Evolutionary conservation across 2,888 invertebrate genomes (phyloP), one percentile per base, ranked within the genome.

Genomic region (Plusia festucae): DNA sequence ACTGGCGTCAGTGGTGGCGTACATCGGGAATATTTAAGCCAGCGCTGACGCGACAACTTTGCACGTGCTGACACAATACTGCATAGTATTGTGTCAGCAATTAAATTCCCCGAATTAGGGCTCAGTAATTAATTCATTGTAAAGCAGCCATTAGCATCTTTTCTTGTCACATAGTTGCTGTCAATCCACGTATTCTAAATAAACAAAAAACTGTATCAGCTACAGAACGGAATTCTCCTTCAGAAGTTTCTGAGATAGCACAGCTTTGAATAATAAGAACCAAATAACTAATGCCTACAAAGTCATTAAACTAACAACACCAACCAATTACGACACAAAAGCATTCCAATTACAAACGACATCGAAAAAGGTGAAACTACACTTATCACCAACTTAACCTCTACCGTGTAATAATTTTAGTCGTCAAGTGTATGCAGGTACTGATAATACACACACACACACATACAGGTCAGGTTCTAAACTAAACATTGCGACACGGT

Each of bases 401-500:
- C 56, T 27, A 27, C 30, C 16, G 61, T 67, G 71, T 68, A 68
- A 73, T 76, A 64, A 71, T 70, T 65, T 9, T 44, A 60, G 27
- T 30, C 46, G 44, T 30, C 63, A 59, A 59, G 59, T 70, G 53
- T 67, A 71, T 65, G 60, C 63, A 73, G 73, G 71, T 70, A 80
- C 73, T 80, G 76, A 80, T 78, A 78, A 72, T 76, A 58, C 49
- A n/a, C 66, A 56, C 68, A 65, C 65, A 65, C 53, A 63, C 46
- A 34, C 52, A 30, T 9, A 30, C 30, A 30, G 18, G 18, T 49
- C 46, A 49, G 46, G 46, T 49, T 32, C 55, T 66, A 64, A 73
- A 62, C 64, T 74, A 78, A 80, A 80, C 76, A 76, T 80, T 80
- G 73, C 79, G 78, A 80, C 78, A 80, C 60, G 54, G 53, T 62